Percentiles rank a stretch among this genome's conserved stretches.
These are phyloP conservation scores for Pachycephus smyrnensis DNA, from an alignment of 2,888 invertebrate species.

Conservation along the genomic window DNA sequence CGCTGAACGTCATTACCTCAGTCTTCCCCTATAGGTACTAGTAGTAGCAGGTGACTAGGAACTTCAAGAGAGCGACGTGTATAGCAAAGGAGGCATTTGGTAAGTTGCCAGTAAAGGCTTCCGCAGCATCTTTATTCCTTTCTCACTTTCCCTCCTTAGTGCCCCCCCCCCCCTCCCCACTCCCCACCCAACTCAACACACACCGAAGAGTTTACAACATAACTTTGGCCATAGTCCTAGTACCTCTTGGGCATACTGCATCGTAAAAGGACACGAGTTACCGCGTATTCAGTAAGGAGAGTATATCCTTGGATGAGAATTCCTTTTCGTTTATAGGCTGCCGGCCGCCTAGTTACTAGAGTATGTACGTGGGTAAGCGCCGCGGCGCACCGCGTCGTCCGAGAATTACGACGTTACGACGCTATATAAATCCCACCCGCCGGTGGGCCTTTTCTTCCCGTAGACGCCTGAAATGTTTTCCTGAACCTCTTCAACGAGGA, in stretches of 20 bases:
- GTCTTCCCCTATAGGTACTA: background rate
- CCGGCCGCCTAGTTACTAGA: background rate
- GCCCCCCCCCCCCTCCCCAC: background rate
- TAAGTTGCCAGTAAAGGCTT: slow-evolving; percentile 24
- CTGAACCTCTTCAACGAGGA: background rate
- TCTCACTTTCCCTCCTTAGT: background rate
- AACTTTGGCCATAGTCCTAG: slow-evolving; percentile 29
- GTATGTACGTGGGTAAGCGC: background rate
- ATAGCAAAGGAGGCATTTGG: slow-evolving; percentile 17
- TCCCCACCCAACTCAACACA: background rate
- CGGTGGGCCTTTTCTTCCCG: background rate
- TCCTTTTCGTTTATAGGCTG: slow-evolving; percentile 7
- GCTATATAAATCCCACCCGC: background rate
- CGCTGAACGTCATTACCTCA: background rate
- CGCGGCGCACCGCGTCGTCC: background rate
- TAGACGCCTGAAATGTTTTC: background rate
- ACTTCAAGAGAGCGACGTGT: background rate
- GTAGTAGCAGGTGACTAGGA: background rate
- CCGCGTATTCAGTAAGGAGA: slow-evolving; percentile 14
- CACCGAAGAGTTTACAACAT: slow-evolving; percentile 26
- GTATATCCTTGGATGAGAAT: slow-evolving; percentile 7
- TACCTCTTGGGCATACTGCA: slow-evolving; percentile 33
- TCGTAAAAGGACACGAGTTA: slow-evolving; percentile 36
- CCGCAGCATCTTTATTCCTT: slow-evolving; percentile 12
- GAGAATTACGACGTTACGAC: background rate